Percentiles rank a stretch among this genome's conserved stretches.
phyloP scores from a whole-genome alignment of 2,888 invertebrate genomes.

The Carpatolechia fugitivella region DNA sequence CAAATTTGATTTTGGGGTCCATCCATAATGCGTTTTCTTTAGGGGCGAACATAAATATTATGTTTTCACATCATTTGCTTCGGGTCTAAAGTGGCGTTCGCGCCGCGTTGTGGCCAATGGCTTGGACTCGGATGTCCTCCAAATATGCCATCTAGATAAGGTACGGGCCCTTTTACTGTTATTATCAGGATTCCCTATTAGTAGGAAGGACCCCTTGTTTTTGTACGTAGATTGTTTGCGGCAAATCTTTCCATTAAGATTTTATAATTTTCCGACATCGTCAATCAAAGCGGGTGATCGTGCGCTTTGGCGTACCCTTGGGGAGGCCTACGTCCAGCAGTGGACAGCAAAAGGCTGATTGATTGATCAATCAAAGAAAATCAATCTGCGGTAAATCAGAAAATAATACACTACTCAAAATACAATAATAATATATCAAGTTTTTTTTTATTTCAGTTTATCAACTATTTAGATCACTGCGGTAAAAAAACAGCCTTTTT shows the following conservation, averaged over 20 bases:
- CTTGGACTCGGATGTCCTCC: constrained; percentile 63
- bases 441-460: too few species aligned
- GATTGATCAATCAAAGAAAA: too few species aligned
- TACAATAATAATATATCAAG: too few species aligned
- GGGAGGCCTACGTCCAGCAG: too few species aligned
- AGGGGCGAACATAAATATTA: constrained; percentile 36
- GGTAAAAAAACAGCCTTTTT: too few species aligned
- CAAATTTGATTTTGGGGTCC: constrained; percentile 6
- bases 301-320: too few species aligned
- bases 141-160: constrained; percentile 71
- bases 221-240: background rate
- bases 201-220: constrained; percentile 23
- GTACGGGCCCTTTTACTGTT: constrained; percentile 61
- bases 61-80: constrained; percentile 68
- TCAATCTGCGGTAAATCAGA: too few species aligned
- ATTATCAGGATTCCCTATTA: constrained; percentile 46
- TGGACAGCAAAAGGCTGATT: too few species aligned
- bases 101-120: constrained; percentile 65
- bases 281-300: too few species aligned
- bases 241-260: background rate
- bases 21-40: constrained; percentile 1
- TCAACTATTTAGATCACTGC: too few species aligned
- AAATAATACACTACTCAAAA: too few species aligned
- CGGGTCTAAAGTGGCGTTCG: constrained; percentile 48
- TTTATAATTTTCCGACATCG: background rate